Base-by-base conservation (phyloP, 2,113 vertebrate genomes). In the Entomyzon cyanotis region DNA sequence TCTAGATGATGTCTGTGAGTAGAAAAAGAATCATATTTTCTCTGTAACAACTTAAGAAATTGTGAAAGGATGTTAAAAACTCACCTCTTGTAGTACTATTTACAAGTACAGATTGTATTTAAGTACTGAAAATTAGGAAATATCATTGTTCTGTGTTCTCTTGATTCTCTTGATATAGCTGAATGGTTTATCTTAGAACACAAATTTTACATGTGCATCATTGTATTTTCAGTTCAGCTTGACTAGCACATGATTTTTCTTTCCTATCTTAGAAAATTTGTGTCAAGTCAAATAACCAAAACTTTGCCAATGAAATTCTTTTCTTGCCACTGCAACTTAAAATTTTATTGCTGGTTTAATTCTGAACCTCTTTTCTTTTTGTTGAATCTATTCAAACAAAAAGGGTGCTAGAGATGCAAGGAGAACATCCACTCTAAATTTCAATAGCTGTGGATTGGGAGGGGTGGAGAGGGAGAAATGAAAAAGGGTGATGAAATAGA, bases 61-160 rank as follows among this genome's bases (percentile, higher is more conserved):
- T 44, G 5, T 27, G 37, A 60, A 63, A 58, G 8, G 4, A 19
- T 71, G 49, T 35, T 11, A 27, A 60, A 39, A 78, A 12, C 3
- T 37, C 33, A 46, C 5, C 0, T 23, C 7, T 28, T 35, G 3
- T 25, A 35, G 2, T 13, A 46, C 16, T 49, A 39, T 24, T 87
- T 84, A 44, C 9, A 81, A 67, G 49, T 68, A 58, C 3, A 53
- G 9, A 21, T 17, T 67, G 6, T 21, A 46, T 31, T 55, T 9
- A 37, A 44, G 11, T 59, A 50, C 14, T 67, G 24, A 79, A 89
- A 83, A 67, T 53, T 27, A 70, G 5, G 5, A 65, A 83, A 49
- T 35, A 5, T 1, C 8, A 20, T 84, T 0, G 2, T 64, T 64
- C 8, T 50, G 11, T 17, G 5, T 52, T 79, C 5, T 60, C 10